These are phyloP conservation scores for Nibea albiflora DNA, from an alignment of 2,113 vertebrate genomes.

Conservation along the genomic window DNA sequence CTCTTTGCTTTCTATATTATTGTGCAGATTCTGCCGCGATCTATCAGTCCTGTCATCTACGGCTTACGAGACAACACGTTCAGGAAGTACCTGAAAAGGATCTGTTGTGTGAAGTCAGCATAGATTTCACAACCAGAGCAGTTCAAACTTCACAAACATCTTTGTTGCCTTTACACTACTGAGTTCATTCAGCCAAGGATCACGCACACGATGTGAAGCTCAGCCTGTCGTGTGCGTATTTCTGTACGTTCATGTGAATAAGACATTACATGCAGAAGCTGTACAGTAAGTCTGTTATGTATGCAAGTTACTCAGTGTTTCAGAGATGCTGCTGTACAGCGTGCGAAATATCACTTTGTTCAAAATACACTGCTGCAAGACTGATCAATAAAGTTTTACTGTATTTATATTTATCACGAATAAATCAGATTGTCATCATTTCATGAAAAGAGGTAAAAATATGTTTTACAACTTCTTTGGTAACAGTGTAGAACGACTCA, in stretches of 20 bases:
- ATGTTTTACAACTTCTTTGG: too few species aligned
- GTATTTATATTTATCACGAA: too few species aligned
- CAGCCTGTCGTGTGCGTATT: background rate
- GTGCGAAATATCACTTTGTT: too few species aligned
- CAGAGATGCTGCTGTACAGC: too few species aligned
- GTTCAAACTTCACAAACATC: too few species aligned
- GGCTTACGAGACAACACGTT: conserved; percentile 79
- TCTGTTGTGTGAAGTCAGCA: conserved; percentile 51
- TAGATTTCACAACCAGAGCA: background rate
- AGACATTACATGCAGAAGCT: background rate
- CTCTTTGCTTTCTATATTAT: conserved; percentile 69
- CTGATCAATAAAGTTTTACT: too few species aligned
- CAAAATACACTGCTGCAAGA: too few species aligned
- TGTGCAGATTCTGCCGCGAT: conserved; percentile 74
- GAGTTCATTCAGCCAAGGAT: background rate
- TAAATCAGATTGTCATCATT: too few species aligned
- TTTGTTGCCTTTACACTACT: conserved; percentile 5
- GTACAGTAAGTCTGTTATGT: background rate
- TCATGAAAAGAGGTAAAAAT: too few species aligned
- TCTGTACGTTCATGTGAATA: background rate
- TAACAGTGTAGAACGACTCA: too few species aligned
- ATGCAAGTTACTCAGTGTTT: too few species aligned
- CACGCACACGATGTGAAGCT: background rate
- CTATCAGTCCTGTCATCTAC: conserved; percentile 81
- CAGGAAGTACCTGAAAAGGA: conserved; percentile 69